Base-by-base conservation (phyloP, 2,113 vertebrate species). In the Leucopsar rothschildi region DNA sequence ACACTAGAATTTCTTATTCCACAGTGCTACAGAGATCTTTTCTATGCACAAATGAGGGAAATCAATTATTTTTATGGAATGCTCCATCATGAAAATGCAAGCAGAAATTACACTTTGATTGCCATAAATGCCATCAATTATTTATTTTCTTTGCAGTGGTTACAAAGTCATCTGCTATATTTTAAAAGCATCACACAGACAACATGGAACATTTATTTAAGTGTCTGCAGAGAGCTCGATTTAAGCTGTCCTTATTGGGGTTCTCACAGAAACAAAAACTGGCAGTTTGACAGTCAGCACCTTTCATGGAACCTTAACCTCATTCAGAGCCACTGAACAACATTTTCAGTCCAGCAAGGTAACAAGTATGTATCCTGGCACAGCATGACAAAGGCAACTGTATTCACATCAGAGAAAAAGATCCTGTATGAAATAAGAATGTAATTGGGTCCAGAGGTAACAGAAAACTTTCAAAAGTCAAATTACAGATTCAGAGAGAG, bases 171-270 rank as follows among this genome's bases (percentile, higher is more conserved):
- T 95, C 88, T 85, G 94, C 77, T 95, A 12, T 64, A 66, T 90
- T 97, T 93, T 86, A 82, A 96, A 88, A 94, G 76, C 82, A 57
- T 93, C 75, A 70, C 37, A 77, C 86, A 97, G 91, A 88, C 90
- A 96, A 96, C 78, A 96, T 91, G 90, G 97, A 98, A 96, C 93
- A 96, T 97, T 98, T 95, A 97, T 96, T 93, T 86, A 96, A 97
- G 94, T 86, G 47, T 56, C 24, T 95, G 77, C 56, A 72, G 93
- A 96, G 84, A 95, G 77, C 89, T 92, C 94, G 92, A 96, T 95
- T 96, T 95, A 97, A 97, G 88, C 92, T 96, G 87, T 81, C 49
- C 88, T 96, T 85, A 77, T 73, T 91, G 81, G 35, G 65, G 53
- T 94, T 72, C 92, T 97, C 93, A 90, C 89, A 94, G 86, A 90